A percentile compares a stretch with the other conserved stretches of the same genome.
phyloP scores from a whole-genome alignment of 1,140 invertebrate species.

The Lepeophtheirus salmonis region DNA sequence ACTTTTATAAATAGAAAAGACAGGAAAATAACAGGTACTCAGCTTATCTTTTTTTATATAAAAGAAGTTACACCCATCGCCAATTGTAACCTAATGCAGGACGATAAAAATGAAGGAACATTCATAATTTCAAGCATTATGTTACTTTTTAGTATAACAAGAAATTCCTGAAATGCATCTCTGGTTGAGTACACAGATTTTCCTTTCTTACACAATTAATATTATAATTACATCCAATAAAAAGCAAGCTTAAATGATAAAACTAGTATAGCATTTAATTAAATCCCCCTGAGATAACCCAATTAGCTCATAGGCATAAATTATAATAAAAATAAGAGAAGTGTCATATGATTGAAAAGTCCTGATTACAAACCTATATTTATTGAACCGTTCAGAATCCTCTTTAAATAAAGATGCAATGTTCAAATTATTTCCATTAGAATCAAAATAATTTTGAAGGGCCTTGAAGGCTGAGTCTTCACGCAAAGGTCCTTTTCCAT shows the following conservation, averaged over 20 bases:
- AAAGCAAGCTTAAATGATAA: slow-evolving; percentile 8
- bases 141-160: no score
- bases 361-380: slow-evolving; percentile 46
- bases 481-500: slow-evolving; percentile 29
- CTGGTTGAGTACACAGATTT: no score
- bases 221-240: slow-evolving; percentile 5
- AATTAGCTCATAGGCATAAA: slow-evolving; percentile 21
- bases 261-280: neutral
- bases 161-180: no score
- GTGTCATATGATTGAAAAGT: neutral
- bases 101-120: no score
- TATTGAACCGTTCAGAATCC: slow-evolving; percentile 53
- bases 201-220: no score
- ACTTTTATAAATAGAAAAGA: no score
- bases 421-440: slow-evolving; percentile 45
- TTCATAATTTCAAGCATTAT: no score
- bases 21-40: no score
- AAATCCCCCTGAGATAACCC: neutral
- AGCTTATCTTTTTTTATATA: no score
- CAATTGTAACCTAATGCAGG: no score
- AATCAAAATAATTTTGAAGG: slow-evolving; percentile 47
- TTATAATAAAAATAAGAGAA: slow-evolving; percentile 20
- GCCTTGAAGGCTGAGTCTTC: slow-evolving; percentile 46
- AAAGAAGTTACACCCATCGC: no score
- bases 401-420: slow-evolving; percentile 53